Evolutionary conservation across 1,140 invertebrate species (phyloP).

Genomic region (Drosophila persimilis): DNA sequence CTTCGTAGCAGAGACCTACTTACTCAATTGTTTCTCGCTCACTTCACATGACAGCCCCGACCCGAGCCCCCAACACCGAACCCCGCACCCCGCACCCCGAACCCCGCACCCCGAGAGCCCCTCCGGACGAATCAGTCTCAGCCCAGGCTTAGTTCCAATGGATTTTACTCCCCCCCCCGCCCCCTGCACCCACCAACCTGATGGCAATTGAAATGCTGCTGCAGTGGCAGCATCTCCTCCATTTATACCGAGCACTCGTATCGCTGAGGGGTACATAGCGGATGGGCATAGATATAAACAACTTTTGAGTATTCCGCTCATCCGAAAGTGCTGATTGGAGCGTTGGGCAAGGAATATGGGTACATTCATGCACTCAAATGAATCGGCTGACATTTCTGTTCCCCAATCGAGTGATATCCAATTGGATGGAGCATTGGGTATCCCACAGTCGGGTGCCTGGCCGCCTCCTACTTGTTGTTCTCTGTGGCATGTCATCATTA

Average conservation of each 20-base stretch:
- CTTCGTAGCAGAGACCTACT: slow-evolving; percentile 41
- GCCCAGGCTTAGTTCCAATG: slow-evolving; percentile 57
- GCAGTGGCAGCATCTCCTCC: slow-evolving; percentile 15
- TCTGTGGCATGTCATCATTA: slow-evolving; percentile 73
- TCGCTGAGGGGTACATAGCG: too few relatives aligned
- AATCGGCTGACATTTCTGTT: too few relatives aligned
- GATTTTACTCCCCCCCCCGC: slow-evolving; percentile 29
- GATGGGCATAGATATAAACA: too few relatives aligned
- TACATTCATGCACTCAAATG: too few relatives aligned
- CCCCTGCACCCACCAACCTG: slow-evolving; percentile 24
- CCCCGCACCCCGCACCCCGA: not conserved
- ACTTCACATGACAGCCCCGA: slow-evolving; percentile 23
- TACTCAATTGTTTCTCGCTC: slow-evolving; percentile 53
- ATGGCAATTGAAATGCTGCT: slow-evolving; percentile 49
- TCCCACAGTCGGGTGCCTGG: not conserved
- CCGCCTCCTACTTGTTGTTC: slow-evolving; percentile 35
- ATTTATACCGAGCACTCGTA: too few relatives aligned
- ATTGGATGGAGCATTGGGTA: too few relatives aligned
- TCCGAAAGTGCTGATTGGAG: too few relatives aligned
- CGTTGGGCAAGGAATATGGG: too few relatives aligned
- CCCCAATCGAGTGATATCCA: too few relatives aligned
- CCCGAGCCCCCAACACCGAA: not conserved
- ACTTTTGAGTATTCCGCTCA: too few relatives aligned
- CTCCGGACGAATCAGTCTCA: slow-evolving; percentile 1
- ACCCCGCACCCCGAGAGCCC: slow-evolving; percentile 1